Conservation (phyloP, 2,113 vertebrate genomes). For the Xenopus tropicalis region DNA sequence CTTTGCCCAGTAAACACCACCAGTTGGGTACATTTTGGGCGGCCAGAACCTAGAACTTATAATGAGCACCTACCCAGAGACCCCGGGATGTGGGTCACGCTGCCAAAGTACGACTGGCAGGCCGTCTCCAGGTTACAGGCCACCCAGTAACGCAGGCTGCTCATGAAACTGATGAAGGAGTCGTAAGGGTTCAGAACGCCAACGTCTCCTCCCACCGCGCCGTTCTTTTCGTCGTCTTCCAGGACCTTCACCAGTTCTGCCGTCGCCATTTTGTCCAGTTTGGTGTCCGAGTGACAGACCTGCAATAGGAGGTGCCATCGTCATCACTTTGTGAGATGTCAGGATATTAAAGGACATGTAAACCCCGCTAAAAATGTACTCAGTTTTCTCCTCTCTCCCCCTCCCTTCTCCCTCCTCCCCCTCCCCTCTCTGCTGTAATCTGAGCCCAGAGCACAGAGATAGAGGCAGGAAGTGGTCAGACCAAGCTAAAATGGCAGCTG, state of each 20-base stretch:
- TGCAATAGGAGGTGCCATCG: conserved; percentile 39
- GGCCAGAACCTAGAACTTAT: too few relatives aligned
- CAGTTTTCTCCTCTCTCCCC: too few relatives aligned
- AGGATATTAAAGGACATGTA: too few relatives aligned
- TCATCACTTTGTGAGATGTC: too few relatives aligned
- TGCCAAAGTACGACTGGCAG: conserved; percentile 77
- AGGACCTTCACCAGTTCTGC: conserved; percentile 78
- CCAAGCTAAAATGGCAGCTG: too few relatives aligned
- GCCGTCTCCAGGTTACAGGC: conserved; percentile 82
- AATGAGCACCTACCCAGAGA: conserved; percentile 71
- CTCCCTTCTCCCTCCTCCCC: too few relatives aligned
- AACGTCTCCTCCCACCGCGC: conserved; percentile 84
- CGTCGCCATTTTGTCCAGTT: conserved; percentile 76
- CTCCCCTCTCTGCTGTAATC: too few relatives aligned
- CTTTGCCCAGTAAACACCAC: neutral
- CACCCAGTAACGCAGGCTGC: conserved; percentile 65
- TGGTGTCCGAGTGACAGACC: conserved; percentile 88
- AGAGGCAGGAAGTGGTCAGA: too few relatives aligned
- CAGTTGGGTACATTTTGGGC: too few relatives aligned
- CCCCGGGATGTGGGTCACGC: conserved; percentile 86
- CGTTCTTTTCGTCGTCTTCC: conserved; percentile 72
- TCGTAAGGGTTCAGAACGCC: conserved; percentile 82
- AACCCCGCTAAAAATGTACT: too few relatives aligned
- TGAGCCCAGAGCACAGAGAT: too few relatives aligned
- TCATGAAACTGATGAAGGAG: conserved; percentile 86